Evolutionary conservation across 2,888 invertebrate genomes (phyloP), one percentile per base, ranked within the genome.

Genomic region (Standfussiana lucernea): DNA sequence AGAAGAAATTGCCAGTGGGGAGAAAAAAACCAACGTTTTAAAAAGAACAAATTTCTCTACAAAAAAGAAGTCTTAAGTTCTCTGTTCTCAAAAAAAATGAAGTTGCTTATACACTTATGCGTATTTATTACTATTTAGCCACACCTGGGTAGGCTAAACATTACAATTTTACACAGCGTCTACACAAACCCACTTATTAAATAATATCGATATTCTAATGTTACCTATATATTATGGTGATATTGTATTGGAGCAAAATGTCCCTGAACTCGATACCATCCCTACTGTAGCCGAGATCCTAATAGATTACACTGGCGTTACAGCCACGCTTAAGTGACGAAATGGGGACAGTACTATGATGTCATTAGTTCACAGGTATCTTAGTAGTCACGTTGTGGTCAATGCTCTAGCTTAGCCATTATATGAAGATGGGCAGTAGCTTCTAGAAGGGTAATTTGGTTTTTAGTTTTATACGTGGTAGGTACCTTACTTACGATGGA

Each of bases 281-380:
- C 18, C 11, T 53, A 61, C 8, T 40, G 18, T 24, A 35, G 35
- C 53, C 4, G 5, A 70, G 6, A 35, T 50, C 35, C n/a, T 13
- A 70, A 50, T 37, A 42, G 24, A 72, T 53, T 21, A 40, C 15
- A 59, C 50, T 32, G 28, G 35, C n/a, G 24, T 73, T 28, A 72
- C 40, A 32, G 45, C 45, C 11, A 50, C 13, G 35, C 47, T 42
- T 42, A 47, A 79, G 40, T 70, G 47, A 32, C 59, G 35, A 68
- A 83, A 62, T 72, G 3, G 61, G 35, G 28, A 37, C 72, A 61
- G 3, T 40, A 62, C 61, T 61, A 37, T 35, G 53, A 83, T 24
- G 47, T 45, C 24, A 77, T 68, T 64, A 80, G 71, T 50, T 64
- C 37, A 67, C 79, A 67, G 61, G 62, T 75, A 73, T 21, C 40